Evolutionary conservation across 2,888 invertebrate species (phyloP), one percentile per base, ranked within the genome.

Genomic region (Apodemia mormo): DNA sequence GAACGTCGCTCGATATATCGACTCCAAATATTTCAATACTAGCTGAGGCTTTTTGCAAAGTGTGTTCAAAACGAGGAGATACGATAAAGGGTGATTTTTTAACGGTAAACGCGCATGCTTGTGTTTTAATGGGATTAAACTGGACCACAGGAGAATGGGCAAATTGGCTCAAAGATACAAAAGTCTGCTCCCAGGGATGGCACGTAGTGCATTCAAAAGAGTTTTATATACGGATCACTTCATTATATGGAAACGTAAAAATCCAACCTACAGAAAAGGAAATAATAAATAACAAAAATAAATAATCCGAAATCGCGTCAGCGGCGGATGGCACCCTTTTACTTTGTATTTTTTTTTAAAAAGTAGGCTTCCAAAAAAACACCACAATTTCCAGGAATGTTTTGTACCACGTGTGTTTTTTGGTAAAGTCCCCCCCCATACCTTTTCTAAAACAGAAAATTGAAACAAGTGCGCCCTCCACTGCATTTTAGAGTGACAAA

Each of bases 191-290:
- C 29, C 45, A 49, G 45, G 49, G 43, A 49, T 66, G 45, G 49
- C 66, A 66, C 45, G 45, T 66, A 66, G 45, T 66, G 66, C 22
- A 66, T 66, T 66, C 10, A 49, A 66, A 66, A 66, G 66, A 66
- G 2, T 12, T 10, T 49, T 66, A 66, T 66, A 10, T 66, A 45
- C 66, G 9, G 66, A 66, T 49, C 45, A 66, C 49, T 66, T 66
- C 45, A 14, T 65, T 65, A 65, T 65, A 65, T 65, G 65, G 65
- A 43, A 65, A 40, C 40, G n/a, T 40, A 65, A 65, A 66, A 66
- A 66, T 66, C 66, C 66, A 66, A 66, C 29, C 66, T 66, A 66
- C 66, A 45, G 66, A 66, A 66, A 66, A 66, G 10, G 6, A 66
- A 66, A 49, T 66, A 66, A 49, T 66, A 30, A 49, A 66, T 29